A percentile compares a stretch with the other conserved stretches of the same genome.
Evolutionary conservation across 2,113 vertebrate genomes (phyloP).

Genomic region (Rhineura floridana): DNA sequence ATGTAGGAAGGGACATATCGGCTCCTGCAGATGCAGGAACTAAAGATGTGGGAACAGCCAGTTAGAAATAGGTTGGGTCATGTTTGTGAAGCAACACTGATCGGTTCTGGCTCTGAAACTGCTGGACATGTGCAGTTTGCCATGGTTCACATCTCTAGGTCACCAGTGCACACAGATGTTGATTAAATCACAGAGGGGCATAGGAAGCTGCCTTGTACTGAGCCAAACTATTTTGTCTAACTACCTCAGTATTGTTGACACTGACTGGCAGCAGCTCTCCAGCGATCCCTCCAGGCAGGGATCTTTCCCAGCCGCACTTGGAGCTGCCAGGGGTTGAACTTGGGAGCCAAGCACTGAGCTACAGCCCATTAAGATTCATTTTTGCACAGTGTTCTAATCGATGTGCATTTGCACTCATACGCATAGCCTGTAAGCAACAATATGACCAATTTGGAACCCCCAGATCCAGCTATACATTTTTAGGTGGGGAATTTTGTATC

Average conservation of each 20-base stretch:
- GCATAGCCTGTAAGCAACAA: too few species aligned
- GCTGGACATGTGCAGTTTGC: neutral
- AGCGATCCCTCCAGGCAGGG: neutral
- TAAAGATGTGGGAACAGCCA: neutral
- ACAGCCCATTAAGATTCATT: neutral
- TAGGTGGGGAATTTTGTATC: too few species aligned
- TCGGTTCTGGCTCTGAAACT: neutral
- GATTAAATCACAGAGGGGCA: neutral
- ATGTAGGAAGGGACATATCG: too few species aligned
- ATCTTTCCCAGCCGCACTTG: neutral
- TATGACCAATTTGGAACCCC: too few species aligned
- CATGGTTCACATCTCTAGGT: neutral
- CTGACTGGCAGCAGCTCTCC: neutral
- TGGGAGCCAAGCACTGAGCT: too few species aligned
- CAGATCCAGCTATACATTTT: too few species aligned
- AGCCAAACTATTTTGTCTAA: neutral
- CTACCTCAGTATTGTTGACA: neutral
- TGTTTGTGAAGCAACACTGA: neutral
- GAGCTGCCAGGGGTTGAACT: neutral
- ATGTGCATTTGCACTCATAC: conserved; percentile 13
- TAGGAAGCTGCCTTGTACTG: neutral
- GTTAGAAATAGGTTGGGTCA: neutral
- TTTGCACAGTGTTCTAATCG: too few species aligned
- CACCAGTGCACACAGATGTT: neutral
- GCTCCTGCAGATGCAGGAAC: neutral